These are phyloP conservation scores for Melipona bicolor DNA, from an alignment of 2,888 invertebrate genomes.

Conservation along the genomic window DNA sequence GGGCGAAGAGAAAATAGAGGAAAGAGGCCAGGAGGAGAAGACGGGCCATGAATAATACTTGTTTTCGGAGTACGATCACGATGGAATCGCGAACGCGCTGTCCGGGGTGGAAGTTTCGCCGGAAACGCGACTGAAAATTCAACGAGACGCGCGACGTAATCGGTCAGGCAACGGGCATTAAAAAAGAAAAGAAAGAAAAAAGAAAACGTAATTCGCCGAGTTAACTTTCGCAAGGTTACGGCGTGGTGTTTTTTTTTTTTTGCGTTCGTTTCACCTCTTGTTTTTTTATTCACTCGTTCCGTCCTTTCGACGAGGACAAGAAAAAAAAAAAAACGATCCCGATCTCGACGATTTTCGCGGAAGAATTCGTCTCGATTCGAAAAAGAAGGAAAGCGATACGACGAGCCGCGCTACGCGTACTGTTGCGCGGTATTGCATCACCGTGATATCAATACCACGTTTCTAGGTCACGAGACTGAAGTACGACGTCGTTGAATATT, in stretches of 20 bases:
- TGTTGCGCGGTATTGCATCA: not conserved
- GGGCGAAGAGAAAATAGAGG: not conserved
- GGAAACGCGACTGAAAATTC: constrained; percentile 52
- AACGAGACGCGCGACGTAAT: constrained; percentile 58
- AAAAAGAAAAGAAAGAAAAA: constrained; percentile 34
- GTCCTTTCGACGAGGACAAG: constrained; percentile 38
- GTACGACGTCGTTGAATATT: constrained; percentile 48
- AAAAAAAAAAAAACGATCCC: constrained; percentile 53
- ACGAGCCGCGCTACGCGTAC: not conserved
- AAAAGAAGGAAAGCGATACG: not conserved
- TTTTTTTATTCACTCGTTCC: not conserved
- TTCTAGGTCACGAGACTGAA: constrained; percentile 44
- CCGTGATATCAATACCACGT: constrained; percentile 30
- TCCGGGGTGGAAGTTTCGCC: not conserved
- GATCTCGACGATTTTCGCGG: constrained; percentile 11
- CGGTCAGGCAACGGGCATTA: constrained; percentile 62
- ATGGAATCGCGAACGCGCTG: constrained; percentile 36
- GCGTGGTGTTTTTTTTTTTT: not conserved
- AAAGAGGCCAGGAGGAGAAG: not conserved
- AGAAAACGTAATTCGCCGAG: constrained; percentile 61
- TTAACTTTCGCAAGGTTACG: constrained; percentile 64
- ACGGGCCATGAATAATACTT: constrained; percentile 53
- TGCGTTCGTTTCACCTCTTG: not conserved
- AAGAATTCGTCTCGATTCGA: constrained; percentile 14
- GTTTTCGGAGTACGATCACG: constrained; percentile 44